These are phyloP conservation scores for Ecliptopera silaceata DNA, from an alignment of 2,888 invertebrate species.

Conservation along the genomic window DNA sequence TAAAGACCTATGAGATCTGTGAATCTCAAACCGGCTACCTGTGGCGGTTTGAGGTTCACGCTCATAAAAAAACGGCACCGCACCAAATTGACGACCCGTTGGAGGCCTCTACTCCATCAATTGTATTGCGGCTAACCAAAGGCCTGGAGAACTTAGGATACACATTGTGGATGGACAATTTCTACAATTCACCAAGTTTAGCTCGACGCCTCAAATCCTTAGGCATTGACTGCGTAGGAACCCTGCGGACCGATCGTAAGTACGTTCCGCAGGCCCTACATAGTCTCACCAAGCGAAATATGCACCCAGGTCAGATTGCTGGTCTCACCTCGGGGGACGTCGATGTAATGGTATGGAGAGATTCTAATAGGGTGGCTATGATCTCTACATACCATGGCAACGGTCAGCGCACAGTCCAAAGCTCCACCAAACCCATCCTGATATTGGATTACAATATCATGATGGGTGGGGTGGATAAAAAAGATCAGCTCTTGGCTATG, in stretches of 20 bases:
- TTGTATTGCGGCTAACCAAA: too few species aligned
- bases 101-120: too few species aligned
- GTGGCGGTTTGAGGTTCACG: too few species aligned
- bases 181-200: too few species aligned
- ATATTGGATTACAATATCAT: conserved; percentile 31
- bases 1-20: neutral
- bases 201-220: too few species aligned
- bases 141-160: conserved; percentile 26
- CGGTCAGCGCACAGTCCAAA: neutral
- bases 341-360: conserved; percentile 25
- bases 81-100: neutral
- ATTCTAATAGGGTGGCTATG: conserved; percentile 20
- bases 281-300: conserved; percentile 4
- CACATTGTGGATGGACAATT: conserved; percentile 7
- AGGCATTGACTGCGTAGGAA: conserved; percentile 17
- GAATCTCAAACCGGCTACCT: too few species aligned
- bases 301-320: conserved; percentile 16
- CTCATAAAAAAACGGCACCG: conserved; percentile 11
- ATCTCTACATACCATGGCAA: conserved; percentile 32
- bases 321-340: conserved; percentile 23
- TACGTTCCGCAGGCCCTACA: conserved; percentile 17
- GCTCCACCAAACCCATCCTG: conserved; percentile 27
- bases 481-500: conserved; percentile 35
- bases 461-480: conserved; percentile 32
- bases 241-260: conserved; percentile 20